A percentile compares a stretch with the other conserved stretches of the same genome.
These are phyloP conservation scores for Colletes collaris DNA, from an alignment of 2,888 invertebrate species.

Conservation along the genomic window DNA sequence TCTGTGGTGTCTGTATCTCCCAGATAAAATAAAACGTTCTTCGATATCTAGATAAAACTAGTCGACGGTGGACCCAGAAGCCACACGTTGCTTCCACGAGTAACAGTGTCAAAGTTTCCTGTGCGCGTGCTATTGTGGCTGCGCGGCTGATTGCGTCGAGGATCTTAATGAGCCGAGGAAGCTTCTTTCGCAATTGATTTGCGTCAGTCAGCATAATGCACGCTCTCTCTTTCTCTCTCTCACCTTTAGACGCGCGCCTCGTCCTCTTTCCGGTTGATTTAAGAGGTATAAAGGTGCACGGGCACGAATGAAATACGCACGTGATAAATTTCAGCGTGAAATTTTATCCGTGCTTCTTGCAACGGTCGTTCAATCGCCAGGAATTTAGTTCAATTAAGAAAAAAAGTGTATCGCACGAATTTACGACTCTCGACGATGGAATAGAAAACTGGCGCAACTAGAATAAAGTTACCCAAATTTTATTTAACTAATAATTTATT, in stretches of 20 bases:
- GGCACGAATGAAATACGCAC: not conserved
- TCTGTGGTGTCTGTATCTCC: too few relatives aligned
- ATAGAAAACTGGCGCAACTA: too few relatives aligned
- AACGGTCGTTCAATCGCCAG: constrained; percentile 2
- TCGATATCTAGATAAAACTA: too few relatives aligned
- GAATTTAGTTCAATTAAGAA: not conserved
- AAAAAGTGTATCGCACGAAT: too few relatives aligned
- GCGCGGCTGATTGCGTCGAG: constrained; percentile 43
- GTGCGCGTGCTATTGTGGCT: constrained; percentile 38
- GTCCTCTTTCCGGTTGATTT: constrained; percentile 31
- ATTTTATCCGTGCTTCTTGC: constrained; percentile 7
- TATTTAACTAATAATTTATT: too few relatives aligned
- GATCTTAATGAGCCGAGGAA: constrained; percentile 49
- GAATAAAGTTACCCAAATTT: too few relatives aligned
- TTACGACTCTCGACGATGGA: too few relatives aligned
- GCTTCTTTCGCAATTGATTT: constrained; percentile 51
- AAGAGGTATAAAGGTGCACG: constrained; percentile 17
- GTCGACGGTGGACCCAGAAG: too few relatives aligned
- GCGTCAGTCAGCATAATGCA: constrained; percentile 46
- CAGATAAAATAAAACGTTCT: too few relatives aligned
- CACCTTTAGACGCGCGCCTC: constrained; percentile 3
- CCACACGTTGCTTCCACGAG: too few relatives aligned
- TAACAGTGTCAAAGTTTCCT: constrained; percentile 4
- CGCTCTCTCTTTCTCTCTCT: not conserved
- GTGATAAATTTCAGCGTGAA: constrained; percentile 28